Conservation (phyloP, 2,888 invertebrate genomes). For the Spisula subtruncata region DNA sequence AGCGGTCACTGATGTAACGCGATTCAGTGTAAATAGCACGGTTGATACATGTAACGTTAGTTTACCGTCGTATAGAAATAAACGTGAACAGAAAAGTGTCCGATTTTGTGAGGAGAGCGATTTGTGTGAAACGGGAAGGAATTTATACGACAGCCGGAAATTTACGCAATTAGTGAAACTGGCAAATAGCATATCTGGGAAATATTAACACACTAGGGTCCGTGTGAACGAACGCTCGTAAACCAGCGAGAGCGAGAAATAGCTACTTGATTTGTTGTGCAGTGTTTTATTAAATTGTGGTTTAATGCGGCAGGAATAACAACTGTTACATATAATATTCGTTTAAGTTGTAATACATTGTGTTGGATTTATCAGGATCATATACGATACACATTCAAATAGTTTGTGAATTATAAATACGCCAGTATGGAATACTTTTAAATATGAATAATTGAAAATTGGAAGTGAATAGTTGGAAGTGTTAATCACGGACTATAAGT, state of each 20-base stretch:
- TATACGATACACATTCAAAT: background rate
- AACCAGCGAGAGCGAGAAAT: background rate
- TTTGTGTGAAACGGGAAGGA: background rate
- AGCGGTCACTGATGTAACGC: conserved; percentile 7
- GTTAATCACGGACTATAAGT: background rate
- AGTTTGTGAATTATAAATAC: background rate
- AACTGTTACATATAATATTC: background rate
- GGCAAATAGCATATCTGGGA: conserved; percentile 24
- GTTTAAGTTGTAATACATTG: background rate
- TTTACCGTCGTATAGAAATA: conserved; percentile 29
- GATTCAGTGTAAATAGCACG: conserved; percentile 33
- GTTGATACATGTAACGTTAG: background rate
- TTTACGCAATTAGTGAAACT: conserved; percentile 33
- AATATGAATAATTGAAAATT: background rate
- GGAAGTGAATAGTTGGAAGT: background rate
- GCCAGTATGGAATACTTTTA: background rate
- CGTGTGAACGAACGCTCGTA: background rate
- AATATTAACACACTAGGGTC: background rate
- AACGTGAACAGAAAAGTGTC: conserved; percentile 34
- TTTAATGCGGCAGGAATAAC: background rate
- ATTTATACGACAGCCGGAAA: conserved; percentile 26
- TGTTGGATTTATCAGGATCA: background rate
- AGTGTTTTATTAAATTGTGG: background rate
- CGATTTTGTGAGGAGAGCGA: conserved; percentile 27
- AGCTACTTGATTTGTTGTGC: background rate